phyloP scores from a whole-genome alignment of 2,888 invertebrate genomes.

The Cryptophagus acutangulus region DNA sequence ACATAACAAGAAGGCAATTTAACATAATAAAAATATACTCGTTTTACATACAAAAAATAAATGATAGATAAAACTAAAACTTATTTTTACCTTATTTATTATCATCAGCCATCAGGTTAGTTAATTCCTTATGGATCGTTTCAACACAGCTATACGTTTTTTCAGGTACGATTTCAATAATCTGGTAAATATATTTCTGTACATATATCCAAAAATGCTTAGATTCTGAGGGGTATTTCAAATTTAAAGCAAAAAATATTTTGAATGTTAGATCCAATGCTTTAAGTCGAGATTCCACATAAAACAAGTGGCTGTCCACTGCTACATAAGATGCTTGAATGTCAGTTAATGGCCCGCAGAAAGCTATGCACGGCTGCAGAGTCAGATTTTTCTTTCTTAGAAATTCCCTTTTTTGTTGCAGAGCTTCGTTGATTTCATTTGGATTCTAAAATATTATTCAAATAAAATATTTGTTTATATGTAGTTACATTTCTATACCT shows the following conservation, averaged over 20 bases:
- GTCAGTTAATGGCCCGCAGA: not conserved
- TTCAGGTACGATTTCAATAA: not conserved
- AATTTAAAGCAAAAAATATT: not conserved
- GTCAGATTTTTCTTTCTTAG: not conserved
- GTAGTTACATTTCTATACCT: not conserved
- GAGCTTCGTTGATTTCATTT: not conserved
- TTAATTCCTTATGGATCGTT: not conserved
- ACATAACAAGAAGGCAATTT: not conserved
- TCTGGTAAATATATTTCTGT: not conserved
- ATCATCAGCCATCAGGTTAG: too few species aligned
- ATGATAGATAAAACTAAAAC: too few species aligned
- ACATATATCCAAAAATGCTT: not conserved
- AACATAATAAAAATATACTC: too few species aligned
- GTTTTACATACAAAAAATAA: too few species aligned
- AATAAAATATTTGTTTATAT: too few species aligned
- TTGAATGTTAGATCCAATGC: not conserved
- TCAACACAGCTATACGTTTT: not conserved
- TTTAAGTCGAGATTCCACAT: not conserved
- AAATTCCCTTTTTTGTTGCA: not conserved
- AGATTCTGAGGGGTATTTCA: too few species aligned
- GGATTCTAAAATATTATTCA: too few species aligned
- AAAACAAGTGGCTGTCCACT: not conserved
- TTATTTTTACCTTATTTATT: too few species aligned
- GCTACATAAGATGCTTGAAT: not conserved
- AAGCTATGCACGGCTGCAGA: not conserved